Evolutionary conservation across 2,888 invertebrate genomes (phyloP).

Genomic region (Athalia cordata): DNA sequence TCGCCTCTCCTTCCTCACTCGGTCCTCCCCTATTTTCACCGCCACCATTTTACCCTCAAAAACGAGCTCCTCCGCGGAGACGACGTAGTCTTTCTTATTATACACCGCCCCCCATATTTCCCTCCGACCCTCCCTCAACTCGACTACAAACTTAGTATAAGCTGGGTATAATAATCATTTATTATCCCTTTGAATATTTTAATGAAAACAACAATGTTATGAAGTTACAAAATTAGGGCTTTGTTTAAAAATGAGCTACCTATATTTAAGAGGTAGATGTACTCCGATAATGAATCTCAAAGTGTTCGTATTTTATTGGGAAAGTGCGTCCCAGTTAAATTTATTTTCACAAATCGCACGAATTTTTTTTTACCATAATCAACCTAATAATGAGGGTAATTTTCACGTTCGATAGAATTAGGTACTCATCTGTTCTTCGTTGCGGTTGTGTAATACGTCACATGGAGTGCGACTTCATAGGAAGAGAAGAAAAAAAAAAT

Average conservation of each 20-base stretch:
- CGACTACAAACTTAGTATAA: conserved; percentile 50
- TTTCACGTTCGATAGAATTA: no score
- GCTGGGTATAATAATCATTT: conserved; percentile 67
- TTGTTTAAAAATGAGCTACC: conserved; percentile 72
- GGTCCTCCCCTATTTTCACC: background rate
- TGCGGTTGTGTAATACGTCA: background rate
- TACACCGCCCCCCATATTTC: conserved; percentile 20
- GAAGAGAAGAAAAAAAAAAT: background rate
- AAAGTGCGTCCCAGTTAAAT: no score
- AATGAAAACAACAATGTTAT: conserved; percentile 66
- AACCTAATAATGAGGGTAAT: no score
- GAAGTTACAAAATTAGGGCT: conserved; percentile 67
- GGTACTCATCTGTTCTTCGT: conserved; percentile 25
- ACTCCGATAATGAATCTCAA: conserved; percentile 26
- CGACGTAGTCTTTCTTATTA: no score
- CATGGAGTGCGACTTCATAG: no score
- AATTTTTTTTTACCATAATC: background rate
- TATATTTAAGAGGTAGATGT: conserved; percentile 47
- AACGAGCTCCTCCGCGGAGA: conserved; percentile 22
- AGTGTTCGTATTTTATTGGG: background rate
- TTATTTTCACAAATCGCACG: no score
- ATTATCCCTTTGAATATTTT: conserved; percentile 65
- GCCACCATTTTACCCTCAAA: conserved; percentile 45
- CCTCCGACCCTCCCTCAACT: conserved; percentile 33
- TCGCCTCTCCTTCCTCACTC: conserved; percentile 40